Evolutionary conservation across 2,113 vertebrate genomes (phyloP).

Genomic region (Cyrtonyx montezumae): DNA sequence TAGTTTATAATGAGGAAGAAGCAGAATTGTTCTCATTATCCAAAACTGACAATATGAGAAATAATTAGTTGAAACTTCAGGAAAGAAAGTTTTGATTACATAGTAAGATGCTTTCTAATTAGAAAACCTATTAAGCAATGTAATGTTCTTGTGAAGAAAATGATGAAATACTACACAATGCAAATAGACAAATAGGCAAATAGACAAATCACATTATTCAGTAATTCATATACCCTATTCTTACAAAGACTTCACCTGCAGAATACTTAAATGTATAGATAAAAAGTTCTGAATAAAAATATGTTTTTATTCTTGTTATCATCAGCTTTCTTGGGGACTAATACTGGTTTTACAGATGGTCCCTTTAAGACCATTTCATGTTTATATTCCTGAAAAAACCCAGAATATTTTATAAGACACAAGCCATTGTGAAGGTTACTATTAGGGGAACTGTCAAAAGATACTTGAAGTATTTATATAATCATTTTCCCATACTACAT

Average conservation of each 20-base stretch:
- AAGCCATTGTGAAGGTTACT: background rate
- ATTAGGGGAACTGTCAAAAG: background rate
- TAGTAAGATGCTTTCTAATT: background rate
- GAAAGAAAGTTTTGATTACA: slow-evolving; percentile 21
- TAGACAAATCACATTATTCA: background rate
- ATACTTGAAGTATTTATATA: background rate
- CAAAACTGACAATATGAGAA: slow-evolving; percentile 7
- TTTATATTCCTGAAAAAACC: background rate
- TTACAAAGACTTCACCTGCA: background rate
- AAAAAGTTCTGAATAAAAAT: background rate
- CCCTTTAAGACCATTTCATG: background rate
- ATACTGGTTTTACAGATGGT: background rate
- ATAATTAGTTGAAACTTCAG: slow-evolving; percentile 15
- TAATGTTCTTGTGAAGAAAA: background rate
- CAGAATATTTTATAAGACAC: background rate
- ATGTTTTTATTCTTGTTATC: background rate
- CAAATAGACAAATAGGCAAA: background rate
- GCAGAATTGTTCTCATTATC: background rate
- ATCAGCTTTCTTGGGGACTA: background rate
- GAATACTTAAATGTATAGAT: background rate
- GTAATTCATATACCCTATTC: background rate
- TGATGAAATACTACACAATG: background rate
- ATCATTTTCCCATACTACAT: background rate
- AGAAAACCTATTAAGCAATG: background rate
- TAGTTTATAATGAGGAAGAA: background rate